phyloP scores from a whole-genome alignment of 2,797 vertebrate genomes.

The Mormyrops boulengeri region DNA sequence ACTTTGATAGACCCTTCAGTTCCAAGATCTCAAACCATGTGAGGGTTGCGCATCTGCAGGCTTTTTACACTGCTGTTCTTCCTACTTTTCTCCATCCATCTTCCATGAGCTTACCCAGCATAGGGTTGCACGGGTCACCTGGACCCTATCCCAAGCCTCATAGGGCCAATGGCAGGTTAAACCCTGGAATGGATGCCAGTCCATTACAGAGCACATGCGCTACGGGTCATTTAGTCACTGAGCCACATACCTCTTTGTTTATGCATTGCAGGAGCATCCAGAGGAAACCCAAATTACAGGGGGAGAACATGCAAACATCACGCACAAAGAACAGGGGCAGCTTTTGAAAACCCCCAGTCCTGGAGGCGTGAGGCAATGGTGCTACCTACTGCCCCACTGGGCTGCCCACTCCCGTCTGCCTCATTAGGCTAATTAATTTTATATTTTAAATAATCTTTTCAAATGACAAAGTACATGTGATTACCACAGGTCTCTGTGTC shows the following conservation, averaged over 20 bases:
- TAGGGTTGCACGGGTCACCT: neutral
- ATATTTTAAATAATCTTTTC: neutral
- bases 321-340: neutral
- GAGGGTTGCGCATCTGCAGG: neutral
- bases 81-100: neutral
- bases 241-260: neutral
- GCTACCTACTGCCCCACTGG: neutral
- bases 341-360: neutral
- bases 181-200: neutral
- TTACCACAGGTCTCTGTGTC: neutral
- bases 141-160: neutral
- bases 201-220: neutral
- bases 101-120: neutral
- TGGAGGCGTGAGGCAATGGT: neutral
- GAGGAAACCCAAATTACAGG: neutral
- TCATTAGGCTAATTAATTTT: neutral
- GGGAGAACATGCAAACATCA: neutral
- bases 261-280: neutral
- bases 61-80: neutral
- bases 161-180: neutral
- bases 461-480: neutral
- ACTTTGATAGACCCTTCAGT: neutral
- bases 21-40: neutral
- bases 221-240: neutral
- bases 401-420: neutral